Percentiles rank a stretch among this genome's conserved stretches.
Evolutionary conservation across 2,888 invertebrate species (phyloP).

Genomic region (Dryobota labecula): DNA sequence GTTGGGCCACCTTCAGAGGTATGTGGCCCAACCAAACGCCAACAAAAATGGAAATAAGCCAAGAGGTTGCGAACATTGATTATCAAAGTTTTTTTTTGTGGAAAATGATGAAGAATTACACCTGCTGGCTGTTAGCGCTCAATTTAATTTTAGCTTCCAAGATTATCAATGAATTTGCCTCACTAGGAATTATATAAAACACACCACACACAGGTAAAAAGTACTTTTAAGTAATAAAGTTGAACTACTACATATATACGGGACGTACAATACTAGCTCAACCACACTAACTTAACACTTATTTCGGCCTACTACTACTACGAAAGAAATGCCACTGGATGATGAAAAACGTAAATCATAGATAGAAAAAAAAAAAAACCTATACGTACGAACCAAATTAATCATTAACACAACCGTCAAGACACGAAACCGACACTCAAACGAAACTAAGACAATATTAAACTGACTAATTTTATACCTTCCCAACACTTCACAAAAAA

Average conservation of each 20-base stretch:
- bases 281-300: neutral
- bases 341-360: neutral
- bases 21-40: too few species aligned
- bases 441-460: neutral
- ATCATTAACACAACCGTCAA: neutral
- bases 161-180: neutral
- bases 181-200: neutral
- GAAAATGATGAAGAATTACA: too few species aligned
- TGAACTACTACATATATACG: too few species aligned
- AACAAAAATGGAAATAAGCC: too few species aligned
- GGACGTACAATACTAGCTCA: neutral
- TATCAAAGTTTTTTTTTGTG: neutral
- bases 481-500: conserved; percentile 26
- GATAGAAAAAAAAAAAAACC: too few species aligned
- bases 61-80: neutral
- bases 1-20: too few species aligned
- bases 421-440: neutral
- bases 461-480: neutral
- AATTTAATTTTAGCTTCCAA: neutral
- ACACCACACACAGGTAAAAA: neutral
- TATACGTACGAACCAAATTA: neutral
- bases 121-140: neutral
- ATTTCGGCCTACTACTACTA: neutral
- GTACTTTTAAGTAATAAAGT: conserved; percentile 1
- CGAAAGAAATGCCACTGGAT: neutral